These are phyloP conservation scores for Tetramorium parvispinum DNA, from an alignment of 1,140 invertebrate species.

Conservation along the genomic window DNA sequence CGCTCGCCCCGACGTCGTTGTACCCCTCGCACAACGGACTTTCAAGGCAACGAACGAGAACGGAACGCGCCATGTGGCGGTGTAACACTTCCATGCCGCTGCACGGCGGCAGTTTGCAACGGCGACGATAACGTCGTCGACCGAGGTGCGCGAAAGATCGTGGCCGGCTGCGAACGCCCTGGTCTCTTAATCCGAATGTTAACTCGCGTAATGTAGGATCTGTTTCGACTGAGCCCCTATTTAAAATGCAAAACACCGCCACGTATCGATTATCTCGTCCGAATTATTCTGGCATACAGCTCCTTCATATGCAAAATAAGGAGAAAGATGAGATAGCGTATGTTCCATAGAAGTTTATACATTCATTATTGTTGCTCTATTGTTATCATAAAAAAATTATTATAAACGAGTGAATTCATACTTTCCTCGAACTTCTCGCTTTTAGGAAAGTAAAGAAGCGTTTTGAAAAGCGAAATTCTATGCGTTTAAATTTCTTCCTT, in stretches of 20 bases:
- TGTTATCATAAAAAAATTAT: neutral
- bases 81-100: conserved; percentile 31
- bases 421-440: neutral
- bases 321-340: neutral
- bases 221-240: neutral
- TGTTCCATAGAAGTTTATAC: neutral
- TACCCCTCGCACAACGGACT: conserved; percentile 71
- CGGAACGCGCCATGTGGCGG: conserved; percentile 62
- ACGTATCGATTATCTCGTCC: neutral
- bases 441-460: neutral
- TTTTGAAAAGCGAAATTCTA: neutral
- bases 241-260: neutral
- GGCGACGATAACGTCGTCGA: conserved; percentile 49
- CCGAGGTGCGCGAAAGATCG: conserved; percentile 14
- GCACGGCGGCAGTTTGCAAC: conserved; percentile 40
- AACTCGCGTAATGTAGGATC: neutral
- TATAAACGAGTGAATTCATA: neutral
- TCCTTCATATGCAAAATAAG: neutral
- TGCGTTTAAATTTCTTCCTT: neutral
- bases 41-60: conserved; percentile 75
- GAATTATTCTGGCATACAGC: neutral
- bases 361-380: neutral
- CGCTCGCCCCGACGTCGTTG: conserved; percentile 55
- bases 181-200: conserved; percentile 1
- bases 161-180: neutral